These are phyloP conservation scores for Anguilla japonica DNA, from an alignment of 2,113 vertebrate species.

Conservation along the genomic window DNA sequence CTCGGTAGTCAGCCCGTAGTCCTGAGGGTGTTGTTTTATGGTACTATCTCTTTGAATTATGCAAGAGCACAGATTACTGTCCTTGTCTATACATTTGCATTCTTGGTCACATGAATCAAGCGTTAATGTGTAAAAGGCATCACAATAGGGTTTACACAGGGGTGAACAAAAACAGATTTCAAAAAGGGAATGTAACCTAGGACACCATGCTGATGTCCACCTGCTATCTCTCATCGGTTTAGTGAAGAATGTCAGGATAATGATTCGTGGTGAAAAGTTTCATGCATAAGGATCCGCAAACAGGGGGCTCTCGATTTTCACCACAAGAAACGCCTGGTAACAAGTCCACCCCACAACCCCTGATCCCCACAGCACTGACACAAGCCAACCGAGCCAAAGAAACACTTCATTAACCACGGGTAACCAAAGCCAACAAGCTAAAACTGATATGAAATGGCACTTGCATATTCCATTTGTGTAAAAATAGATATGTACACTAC, in stretches of 20 bases:
- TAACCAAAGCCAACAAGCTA: constrained; percentile 43
- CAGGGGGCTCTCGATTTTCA: constrained; percentile 65
- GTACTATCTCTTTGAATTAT: not conserved
- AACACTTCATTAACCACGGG: constrained; percentile 41
- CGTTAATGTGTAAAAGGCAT: not conserved
- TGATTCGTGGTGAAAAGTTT: constrained; percentile 49
- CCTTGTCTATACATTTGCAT: not conserved
- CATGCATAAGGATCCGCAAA: constrained; percentile 71
- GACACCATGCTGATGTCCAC: not conserved
- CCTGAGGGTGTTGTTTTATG: not conserved
- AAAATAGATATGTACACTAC: constrained; percentile 49
- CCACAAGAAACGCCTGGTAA: constrained; percentile 54
- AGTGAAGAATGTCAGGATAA: constrained; percentile 48
- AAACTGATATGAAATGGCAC: constrained; percentile 50
- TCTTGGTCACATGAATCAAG: not conserved
- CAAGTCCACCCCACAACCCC: constrained; percentile 51
- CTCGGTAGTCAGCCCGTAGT: not conserved
- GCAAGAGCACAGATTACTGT: not conserved
- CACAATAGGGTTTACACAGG: not conserved
- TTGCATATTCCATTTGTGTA: constrained; percentile 48
- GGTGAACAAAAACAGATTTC: not conserved
- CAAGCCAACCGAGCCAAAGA: not conserved
- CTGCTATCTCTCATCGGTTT: constrained; percentile 32
- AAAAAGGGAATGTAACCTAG: not conserved
- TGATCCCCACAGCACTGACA: constrained; percentile 26